Evolutionary conservation across 2,113 vertebrate species (phyloP), one percentile per base, ranked within the genome.

Genomic region (Aspiorhynchus laticeps): DNA sequence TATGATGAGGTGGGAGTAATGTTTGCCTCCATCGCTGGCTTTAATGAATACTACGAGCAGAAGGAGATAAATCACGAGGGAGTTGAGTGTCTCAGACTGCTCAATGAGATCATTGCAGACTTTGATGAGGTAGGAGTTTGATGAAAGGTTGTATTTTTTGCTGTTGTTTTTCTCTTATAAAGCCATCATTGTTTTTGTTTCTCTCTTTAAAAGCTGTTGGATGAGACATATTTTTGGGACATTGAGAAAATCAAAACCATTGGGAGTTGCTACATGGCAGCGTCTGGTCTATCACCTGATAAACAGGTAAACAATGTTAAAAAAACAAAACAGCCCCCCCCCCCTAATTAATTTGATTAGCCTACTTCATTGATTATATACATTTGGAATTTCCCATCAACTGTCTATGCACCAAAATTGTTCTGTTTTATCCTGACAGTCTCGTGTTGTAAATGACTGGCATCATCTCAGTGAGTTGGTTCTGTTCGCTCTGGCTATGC

Each of bases 221-320:
- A 97, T 28, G 97, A 99, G 93, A 96, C 98, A 1, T 96, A 97
- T 87, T 99, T 99, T 93, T 95, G 97, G 90, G 96, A 97, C 56
- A 98, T 99, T 87, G 98, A 99, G 94, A 99, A 99, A 93, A 99
- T 99, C 79, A 99, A 99, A 95, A 99, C 97, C 0, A 98, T 99
- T 33, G 98, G 98, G 63, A 98, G 98, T 89, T 98, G 97, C 4
- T 99, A 99, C 92, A 99, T 99, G 98, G 97, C 97, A 0, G 97
- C 98, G 9, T 99, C 98, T 33, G 98, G 98, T 91, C 93, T 99
- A 77, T 98, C 97, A 80, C 97, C 98, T 3, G 96, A 95, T 80
- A 86, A 87, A 90, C 96, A 98, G 97, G 98, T 97, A 94, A 51
- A 51, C 59, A 21, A 17, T 24, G 36, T 7, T 24, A 19, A 21